Evolutionary conservation across 2,888 invertebrate genomes (phyloP), one percentile per base, ranked within the genome.

Genomic region (Ptilodon capucinus): DNA sequence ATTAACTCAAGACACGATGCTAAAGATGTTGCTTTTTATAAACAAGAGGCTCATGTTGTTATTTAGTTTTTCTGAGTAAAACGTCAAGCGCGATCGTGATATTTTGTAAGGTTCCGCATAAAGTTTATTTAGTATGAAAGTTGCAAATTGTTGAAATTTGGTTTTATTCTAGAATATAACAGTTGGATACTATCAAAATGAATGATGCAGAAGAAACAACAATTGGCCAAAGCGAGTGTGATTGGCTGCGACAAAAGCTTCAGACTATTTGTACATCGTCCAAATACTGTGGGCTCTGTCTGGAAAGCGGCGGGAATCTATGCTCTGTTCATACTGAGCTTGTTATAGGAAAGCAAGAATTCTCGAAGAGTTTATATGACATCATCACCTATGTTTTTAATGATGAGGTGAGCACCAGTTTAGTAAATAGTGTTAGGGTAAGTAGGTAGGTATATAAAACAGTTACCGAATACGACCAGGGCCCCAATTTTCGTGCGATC

Each of bases 381-480:
- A 64, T 81, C 1, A 51, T 81, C 17, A 71, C 66, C 48, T 72
- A 73, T 58, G 62, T 81, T 18, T 74, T 81, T 21, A 71, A 71
- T 60, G 71, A 68, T 54, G 67, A 77, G 55, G 81, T 82, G 40
- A 76, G 80, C 70, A 53, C n/a, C n/a, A n/a, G n/a, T 46, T 21
- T 40, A 32, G 6, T 2, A 32, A 23, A 23, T 23, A 23, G 4
- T 6, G 4, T 8, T 23, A 23, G 8, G 23, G 23, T 6, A 23
- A 23, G 8, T 23, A 23, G 8, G 8, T 6, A 23, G 23, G n/a
- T 30, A 13, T 5, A n/a, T 13, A n/a, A 4, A 35, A 25, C 35
- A 35, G 8, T 35, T 5, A 35, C 16, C 6, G n/a, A n/a, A n/a
- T n/a, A n/a, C n/a, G n/a, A 9, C 2, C 8, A 7, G 35, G 13